phyloP scores from a whole-genome alignment of 2,797 vertebrate species.

The Sparidentex hasta region DNA sequence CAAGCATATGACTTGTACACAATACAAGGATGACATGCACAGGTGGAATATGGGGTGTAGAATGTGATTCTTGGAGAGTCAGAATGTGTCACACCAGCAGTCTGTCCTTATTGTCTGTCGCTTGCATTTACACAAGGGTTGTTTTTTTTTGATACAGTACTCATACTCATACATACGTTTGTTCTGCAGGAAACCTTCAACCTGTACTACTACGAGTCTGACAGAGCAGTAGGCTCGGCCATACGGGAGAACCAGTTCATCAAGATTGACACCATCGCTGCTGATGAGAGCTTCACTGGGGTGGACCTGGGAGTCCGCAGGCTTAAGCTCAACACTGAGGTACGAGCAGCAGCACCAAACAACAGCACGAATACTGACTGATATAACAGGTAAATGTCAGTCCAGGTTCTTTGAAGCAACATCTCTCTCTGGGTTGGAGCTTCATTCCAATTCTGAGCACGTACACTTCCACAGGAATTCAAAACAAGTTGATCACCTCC shows the following conservation, averaged over 20 bases:
- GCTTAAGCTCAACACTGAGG: conserved; percentile 96
- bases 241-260: conserved; percentile 94
- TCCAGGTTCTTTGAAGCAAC: background rate
- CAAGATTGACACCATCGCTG: conserved; percentile 97
- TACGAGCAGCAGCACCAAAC: conserved; percentile 30
- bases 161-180: background rate
- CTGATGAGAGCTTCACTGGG: conserved; percentile 96
- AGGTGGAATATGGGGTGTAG: too few species aligned
- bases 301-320: conserved; percentile 95
- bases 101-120: background rate
- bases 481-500: conserved; percentile 38
- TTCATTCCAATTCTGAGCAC: conserved; percentile 30
- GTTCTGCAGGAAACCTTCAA: conserved; percentile 92
- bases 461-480: conserved; percentile 21
- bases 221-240: conserved; percentile 89
- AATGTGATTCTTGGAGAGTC: too few species aligned
- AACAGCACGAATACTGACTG: background rate
- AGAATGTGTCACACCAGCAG: background rate
- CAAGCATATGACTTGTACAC: too few species aligned
- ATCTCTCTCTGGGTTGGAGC: conserved; percentile 1
- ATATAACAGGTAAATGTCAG: conserved; percentile 11
- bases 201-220: conserved; percentile 95
- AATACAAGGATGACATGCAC: too few species aligned
- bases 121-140: background rate
- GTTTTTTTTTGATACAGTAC: background rate